Percentiles rank a stretch among this genome's conserved stretches.
These are phyloP conservation scores for Mionectes macconnelli DNA, from an alignment of 2,113 vertebrate genomes.

Conservation along the genomic window DNA sequence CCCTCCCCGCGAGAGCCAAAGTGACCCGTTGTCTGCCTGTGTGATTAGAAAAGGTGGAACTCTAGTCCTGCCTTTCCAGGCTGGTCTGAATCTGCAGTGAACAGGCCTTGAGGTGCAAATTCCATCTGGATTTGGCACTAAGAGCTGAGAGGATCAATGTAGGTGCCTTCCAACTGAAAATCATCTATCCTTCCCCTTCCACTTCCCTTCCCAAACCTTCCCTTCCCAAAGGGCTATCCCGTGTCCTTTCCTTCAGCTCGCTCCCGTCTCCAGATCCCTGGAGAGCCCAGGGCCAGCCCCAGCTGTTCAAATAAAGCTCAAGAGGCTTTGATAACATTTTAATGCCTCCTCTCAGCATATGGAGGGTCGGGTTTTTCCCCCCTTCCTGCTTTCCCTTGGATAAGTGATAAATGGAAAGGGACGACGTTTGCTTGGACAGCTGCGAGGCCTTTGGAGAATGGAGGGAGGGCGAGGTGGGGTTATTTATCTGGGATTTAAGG, in stretches of 20 bases:
- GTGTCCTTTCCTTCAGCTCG: too few relatives aligned
- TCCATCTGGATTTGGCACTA: accelerated
- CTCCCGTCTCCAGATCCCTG: too few relatives aligned
- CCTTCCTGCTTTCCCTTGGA: not conserved
- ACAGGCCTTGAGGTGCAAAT: not conserved
- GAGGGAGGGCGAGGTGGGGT: not conserved
- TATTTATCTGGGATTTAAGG: not conserved
- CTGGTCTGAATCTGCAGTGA: not conserved
- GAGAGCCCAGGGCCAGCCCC: not conserved
- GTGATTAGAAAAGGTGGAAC: not conserved
- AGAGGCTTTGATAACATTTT: not conserved
- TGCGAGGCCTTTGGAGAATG: slow-evolving; percentile 11
- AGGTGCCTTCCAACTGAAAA: too few relatives aligned
- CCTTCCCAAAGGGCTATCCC: too few relatives aligned
- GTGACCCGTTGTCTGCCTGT: accelerated
- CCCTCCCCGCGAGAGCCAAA: not conserved
- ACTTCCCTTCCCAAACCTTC: too few relatives aligned
- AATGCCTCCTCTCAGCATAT: not conserved
- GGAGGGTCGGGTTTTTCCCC: not conserved
- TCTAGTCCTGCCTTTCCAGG: not conserved
- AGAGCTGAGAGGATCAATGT: too few relatives aligned
- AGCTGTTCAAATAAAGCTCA: slow-evolving; percentile 39
- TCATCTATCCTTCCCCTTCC: too few relatives aligned
- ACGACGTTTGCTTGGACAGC: slow-evolving; percentile 54
- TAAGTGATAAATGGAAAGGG: slow-evolving; percentile 19